phyloP scores from a whole-genome alignment of 1,140 invertebrate species.

The Drosophila jambulina region DNA sequence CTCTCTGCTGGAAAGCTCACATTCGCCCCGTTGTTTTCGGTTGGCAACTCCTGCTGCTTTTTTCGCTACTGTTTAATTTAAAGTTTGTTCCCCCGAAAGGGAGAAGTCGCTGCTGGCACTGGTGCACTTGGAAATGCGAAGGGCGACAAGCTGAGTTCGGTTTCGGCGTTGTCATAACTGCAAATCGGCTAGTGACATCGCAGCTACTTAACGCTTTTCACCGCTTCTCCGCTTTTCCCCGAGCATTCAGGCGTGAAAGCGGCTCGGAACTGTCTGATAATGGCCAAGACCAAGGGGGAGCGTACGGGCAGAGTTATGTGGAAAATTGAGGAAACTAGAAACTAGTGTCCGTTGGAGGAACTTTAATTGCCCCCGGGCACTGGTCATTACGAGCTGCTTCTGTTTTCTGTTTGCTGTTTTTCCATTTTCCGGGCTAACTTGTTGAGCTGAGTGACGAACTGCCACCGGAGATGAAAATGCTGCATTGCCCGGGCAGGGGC shows the following conservation, averaged over 20 bases:
- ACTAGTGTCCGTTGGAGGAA: conserved; percentile 37
- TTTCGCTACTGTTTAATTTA: conserved; percentile 56
- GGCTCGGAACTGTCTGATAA: conserved; percentile 59
- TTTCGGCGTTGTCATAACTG: conserved; percentile 63
- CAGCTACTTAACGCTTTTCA: conserved; percentile 48
- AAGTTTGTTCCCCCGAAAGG: conserved; percentile 34
- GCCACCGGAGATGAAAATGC: conserved; percentile 37
- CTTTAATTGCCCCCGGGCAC: conserved; percentile 67
- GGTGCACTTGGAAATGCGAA: conserved; percentile 10
- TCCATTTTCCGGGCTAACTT: conserved; percentile 39
- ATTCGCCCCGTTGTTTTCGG: conserved; percentile 10
- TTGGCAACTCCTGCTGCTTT: conserved; percentile 22
- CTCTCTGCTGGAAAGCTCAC: conserved; percentile 5
- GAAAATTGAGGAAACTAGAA: conserved; percentile 57
- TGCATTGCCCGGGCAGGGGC: conserved; percentile 13
- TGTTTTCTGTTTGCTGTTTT: conserved; percentile 6
- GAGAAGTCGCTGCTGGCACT: not conserved
- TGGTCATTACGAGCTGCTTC: conserved; percentile 57
- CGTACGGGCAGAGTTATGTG: conserved; percentile 41
- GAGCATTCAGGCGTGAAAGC: conserved; percentile 54
- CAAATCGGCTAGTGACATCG: conserved; percentile 65
- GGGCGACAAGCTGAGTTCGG: conserved; percentile 8
- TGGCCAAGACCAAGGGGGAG: conserved; percentile 11
- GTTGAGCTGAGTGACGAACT: conserved; percentile 62
- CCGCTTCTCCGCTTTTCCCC: conserved; percentile 16